Conservation (phyloP, 2,888 invertebrate species). For the Priapulus caudatus region DNA sequence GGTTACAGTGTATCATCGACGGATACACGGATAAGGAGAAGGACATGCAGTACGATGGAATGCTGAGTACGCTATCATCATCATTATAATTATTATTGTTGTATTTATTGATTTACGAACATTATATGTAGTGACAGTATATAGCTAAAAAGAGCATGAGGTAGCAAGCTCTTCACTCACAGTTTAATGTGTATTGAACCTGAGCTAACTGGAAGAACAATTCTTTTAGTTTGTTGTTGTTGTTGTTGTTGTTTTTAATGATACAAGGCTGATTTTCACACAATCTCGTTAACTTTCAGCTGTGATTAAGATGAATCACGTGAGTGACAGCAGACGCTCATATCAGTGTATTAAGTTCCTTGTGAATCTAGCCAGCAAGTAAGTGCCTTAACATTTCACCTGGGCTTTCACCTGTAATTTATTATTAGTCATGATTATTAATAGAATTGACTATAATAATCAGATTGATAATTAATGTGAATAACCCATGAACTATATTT, state of each 20-base stretch:
- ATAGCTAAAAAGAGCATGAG: too few species aligned
- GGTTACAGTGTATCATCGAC: slow-evolving; percentile 38
- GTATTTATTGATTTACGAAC: too few species aligned
- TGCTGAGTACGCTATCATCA: slow-evolving; percentile 32
- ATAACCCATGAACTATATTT: too few species aligned
- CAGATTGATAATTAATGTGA: background rate
- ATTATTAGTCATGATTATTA: background rate
- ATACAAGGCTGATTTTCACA: too few species aligned
- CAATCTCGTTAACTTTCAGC: too few species aligned
- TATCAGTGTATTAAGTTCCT: slow-evolving; percentile 44
- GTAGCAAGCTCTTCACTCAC: too few species aligned
- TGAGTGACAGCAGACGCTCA: slow-evolving; percentile 39
- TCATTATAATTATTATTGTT: background rate
- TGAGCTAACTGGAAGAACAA: too few species aligned
- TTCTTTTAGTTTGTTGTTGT: too few species aligned
- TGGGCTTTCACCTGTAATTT: too few species aligned
- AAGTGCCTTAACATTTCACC: slow-evolving; percentile 17
- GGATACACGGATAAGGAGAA: slow-evolving; percentile 33
- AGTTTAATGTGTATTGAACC: too few species aligned
- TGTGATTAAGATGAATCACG: slow-evolving; percentile 37
- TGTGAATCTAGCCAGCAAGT: slow-evolving; percentile 38
- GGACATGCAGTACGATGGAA: slow-evolving; percentile 34
- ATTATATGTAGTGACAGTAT: too few species aligned
- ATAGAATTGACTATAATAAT: background rate
- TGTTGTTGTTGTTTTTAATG: too few species aligned